These are phyloP conservation scores for Gibbula magus DNA, from an alignment of 2,888 invertebrate species.

Conservation along the genomic window DNA sequence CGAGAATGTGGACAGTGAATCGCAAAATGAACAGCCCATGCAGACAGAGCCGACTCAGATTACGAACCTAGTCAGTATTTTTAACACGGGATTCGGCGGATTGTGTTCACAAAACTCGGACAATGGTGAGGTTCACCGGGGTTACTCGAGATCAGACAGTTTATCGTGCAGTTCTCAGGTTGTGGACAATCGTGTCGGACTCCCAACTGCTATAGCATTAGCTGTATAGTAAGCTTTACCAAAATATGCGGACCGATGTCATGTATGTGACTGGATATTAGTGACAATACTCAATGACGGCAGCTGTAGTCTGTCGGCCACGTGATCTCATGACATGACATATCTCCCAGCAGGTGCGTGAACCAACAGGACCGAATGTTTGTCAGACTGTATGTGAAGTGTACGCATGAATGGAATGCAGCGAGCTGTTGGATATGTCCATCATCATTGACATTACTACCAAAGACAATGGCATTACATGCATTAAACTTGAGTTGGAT, in stretches of 20 bases:
- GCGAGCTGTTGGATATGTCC: background rate
- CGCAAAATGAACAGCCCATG: constrained; percentile 47
- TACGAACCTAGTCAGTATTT: constrained; percentile 67
- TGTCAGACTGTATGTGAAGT: too few relatives aligned
- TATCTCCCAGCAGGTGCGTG: background rate
- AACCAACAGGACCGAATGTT: too few relatives aligned
- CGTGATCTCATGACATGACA: constrained; percentile 4
- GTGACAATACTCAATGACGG: background rate
- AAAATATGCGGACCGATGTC: background rate
- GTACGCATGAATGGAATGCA: background rate
- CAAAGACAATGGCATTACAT: background rate
- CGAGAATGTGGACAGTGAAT: background rate
- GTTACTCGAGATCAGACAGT: constrained; percentile 41
- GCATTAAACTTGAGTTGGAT: background rate
- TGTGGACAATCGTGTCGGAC: constrained; percentile 48
- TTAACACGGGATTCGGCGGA: constrained; percentile 69
- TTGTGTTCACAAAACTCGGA: constrained; percentile 42
- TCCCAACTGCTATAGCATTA: constrained; percentile 62
- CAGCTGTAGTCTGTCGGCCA: background rate
- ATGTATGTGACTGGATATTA: background rate
- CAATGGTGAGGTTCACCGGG: constrained; percentile 41
- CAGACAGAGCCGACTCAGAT: constrained; percentile 66
- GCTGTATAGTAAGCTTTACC: constrained; percentile 41
- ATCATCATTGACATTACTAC: background rate
- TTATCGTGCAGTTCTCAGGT: constrained; percentile 49